Conservation (phyloP, 2,888 invertebrate species). For the Aleiodes alternator region DNA sequence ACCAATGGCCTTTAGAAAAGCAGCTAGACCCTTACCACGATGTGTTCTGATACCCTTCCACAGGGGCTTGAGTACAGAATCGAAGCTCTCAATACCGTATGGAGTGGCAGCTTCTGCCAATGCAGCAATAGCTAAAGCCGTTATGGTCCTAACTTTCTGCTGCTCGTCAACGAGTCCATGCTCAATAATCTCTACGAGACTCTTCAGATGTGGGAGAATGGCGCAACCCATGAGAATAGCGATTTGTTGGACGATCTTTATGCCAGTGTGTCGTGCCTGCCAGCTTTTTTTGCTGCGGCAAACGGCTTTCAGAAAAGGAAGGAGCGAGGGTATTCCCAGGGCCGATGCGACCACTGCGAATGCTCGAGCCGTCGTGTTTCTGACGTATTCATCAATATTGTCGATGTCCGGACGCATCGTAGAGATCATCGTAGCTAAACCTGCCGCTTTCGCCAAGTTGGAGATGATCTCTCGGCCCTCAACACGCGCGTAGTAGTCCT, state of each 20-base stretch:
- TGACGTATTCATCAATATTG: constrained; percentile 99
- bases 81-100: constrained; percentile 99
- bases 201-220: constrained; percentile 97
- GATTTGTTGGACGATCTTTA: constrained; percentile 99
- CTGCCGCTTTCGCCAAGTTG: constrained; percentile 99
- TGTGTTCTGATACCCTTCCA: constrained; percentile 99
- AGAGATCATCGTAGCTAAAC: constrained; percentile 99
- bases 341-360: constrained; percentile 99
- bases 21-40: constrained; percentile 95
- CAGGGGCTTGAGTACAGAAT: constrained; percentile 98
- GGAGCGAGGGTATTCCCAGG: constrained; percentile 95
- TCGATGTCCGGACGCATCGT: constrained; percentile 99
- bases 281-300: constrained; percentile 99
- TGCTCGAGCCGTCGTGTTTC: constrained; percentile 99
- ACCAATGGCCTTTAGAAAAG: constrained; percentile 99
- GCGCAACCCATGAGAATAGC: constrained; percentile 99
- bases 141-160: constrained; percentile 99
- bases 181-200: constrained; percentile 99
- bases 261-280: constrained; percentile 98
- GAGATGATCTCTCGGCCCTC: constrained; percentile 99
- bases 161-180: constrained; percentile 99
- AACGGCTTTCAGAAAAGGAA: constrained; percentile 99
- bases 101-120: constrained; percentile 99
- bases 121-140: constrained; percentile 98
- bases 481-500: constrained; percentile 99